Base-by-base conservation (phyloP, 2,797 vertebrate species). In the Argentina silus region DNA sequence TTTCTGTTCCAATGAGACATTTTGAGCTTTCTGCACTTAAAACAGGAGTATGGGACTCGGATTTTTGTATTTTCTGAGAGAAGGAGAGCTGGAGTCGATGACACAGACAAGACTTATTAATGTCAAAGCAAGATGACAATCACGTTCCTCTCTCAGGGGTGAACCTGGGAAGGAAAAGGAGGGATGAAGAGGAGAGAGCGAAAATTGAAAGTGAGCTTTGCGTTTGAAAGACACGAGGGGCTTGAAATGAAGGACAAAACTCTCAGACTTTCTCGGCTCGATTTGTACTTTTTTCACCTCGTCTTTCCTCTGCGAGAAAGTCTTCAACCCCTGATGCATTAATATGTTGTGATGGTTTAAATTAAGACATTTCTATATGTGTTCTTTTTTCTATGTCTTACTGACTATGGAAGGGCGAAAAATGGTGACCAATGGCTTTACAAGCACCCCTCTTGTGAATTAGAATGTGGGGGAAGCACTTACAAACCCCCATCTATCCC, bases 71-170 rank as follows among this genome's bases (percentile, higher is more conserved):
- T 86, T 42, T 36, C 2, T 36, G 27, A 36, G 82, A 85, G 91
- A 91, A 81, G 86, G 87, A 80, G 81, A 73, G 81, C 79, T 36
- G 27, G 86, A 91, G 82, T 86, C 87, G 63, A 69, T 67, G 57
- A 75, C 21, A 70, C 15, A n/a, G n/a, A 72, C 83, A 83, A 76
- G 85, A 89, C 83, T 87, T 83, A 90, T 80, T 84, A 88, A 87
- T 91, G 88, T 83, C 76, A 78, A 72, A 87, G 90, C 91, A 90
- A 89, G 88, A 92, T 80, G 93, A 95, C 94, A 95, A 95, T 95
- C 93, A 93, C 56, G 87, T 89, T 87, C 88, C 82, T 56, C 69
- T 85, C 77, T 84, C 74, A 66, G 81, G 85, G 86, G 65, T 79
- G 79, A 60, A 81, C 74, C 72, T 44, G 76, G 82, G 77, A 83